A percentile compares a stretch with the other conserved stretches of the same genome.
Conservation (phyloP, 2,888 invertebrate species). For the Megalurothrips usitatus region DNA sequence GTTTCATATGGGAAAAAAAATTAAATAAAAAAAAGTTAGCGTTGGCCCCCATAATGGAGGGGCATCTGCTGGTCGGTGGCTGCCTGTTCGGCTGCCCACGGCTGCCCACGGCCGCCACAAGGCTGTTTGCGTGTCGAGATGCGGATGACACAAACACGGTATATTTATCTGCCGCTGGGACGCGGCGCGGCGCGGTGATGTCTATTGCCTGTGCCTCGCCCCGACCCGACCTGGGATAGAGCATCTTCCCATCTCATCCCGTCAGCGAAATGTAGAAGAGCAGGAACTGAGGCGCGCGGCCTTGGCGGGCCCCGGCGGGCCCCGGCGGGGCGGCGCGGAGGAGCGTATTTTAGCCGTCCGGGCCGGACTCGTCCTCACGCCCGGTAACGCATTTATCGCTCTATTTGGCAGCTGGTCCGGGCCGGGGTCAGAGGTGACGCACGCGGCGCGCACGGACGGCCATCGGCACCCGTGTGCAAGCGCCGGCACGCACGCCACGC, state of each 20-base stretch:
- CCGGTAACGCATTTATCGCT: no score
- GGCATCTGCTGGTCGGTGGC: neutral
- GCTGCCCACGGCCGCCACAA: neutral
- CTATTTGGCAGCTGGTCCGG: no score
- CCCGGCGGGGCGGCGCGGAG: neutral
- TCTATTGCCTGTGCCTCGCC: neutral
- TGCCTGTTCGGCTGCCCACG: neutral
- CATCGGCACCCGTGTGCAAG: no score
- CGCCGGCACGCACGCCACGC: neutral
- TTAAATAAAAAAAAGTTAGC: neutral
- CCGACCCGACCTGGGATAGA: no score
- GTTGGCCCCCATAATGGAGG: neutral
- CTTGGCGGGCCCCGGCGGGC: neutral
- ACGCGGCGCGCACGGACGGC: no score
- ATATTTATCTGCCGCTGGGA: neutral
- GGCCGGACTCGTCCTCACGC: no score
- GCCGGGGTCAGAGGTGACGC: no score
- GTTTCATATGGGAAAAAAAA: no score
- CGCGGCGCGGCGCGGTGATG: neutral
- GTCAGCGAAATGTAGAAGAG: neutral
- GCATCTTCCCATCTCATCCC: neutral
- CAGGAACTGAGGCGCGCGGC: conserved; percentile 6
- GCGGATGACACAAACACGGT: conserved; percentile 17
- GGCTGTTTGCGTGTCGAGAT: neutral
- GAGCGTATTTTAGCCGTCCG: no score